Evolutionary conservation across 2,888 invertebrate genomes (phyloP).

Genomic region (Limnephilus rhombicus): DNA sequence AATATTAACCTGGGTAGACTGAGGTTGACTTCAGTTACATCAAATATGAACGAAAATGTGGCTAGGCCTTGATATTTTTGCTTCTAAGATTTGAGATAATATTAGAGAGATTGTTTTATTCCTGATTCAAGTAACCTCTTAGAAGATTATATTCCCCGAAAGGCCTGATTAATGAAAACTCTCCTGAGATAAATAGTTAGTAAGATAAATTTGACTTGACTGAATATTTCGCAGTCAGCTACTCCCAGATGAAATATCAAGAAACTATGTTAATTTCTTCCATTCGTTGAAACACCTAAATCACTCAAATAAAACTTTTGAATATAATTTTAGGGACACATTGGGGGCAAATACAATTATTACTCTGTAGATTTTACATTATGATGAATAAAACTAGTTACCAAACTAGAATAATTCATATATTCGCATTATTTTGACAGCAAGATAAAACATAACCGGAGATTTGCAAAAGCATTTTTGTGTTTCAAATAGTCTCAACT

Average conservation of each 20-base stretch:
- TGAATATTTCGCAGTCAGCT: neutral
- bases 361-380: too few species aligned
- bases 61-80: neutral
- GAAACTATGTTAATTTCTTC: neutral
- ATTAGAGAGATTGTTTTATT: neutral
- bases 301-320: neutral
- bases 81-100: neutral
- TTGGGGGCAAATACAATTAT: neutral
- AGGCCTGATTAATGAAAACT: neutral
- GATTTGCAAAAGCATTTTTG: neutral
- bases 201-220: neutral
- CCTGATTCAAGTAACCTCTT: neutral
- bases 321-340: neutral
- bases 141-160: neutral
- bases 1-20: neutral
- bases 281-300: neutral
- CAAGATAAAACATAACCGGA: neutral
- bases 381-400: too few species aligned
- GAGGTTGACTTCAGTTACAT: neutral
- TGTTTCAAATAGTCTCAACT: too few species aligned
- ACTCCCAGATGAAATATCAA: neutral
- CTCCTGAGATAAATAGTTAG: neutral
- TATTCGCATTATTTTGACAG: neutral
- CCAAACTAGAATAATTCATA: neutral
- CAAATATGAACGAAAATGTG: neutral